Percentiles rank a stretch among this genome's conserved stretches.
Conservation (phyloP, 2,888 invertebrate species). For the Phalera bucephala region DNA sequence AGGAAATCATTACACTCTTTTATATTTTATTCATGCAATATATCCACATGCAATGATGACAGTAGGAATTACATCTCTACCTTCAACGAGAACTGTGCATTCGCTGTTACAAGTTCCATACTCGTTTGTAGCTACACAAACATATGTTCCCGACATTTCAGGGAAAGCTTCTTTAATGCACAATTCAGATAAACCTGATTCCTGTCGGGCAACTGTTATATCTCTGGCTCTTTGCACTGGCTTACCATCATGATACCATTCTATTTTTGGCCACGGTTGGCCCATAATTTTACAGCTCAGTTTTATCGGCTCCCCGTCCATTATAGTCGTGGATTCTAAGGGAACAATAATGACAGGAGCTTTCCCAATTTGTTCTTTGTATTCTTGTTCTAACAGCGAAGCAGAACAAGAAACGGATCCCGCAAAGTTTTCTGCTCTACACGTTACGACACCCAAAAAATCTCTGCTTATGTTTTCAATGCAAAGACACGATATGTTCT, state of each 20-base stretch:
- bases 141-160: constrained; percentile 94
- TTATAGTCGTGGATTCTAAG: constrained; percentile 88
- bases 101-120: constrained; percentile 92
- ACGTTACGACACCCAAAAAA: constrained; percentile 90
- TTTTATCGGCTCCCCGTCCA: constrained; percentile 94
- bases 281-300: constrained; percentile 89
- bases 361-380: constrained; percentile 56
- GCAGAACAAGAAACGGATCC: constrained; percentile 95
- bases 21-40: constrained; percentile 40
- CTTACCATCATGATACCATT: constrained; percentile 90
- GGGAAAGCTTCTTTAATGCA: constrained; percentile 94
- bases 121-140: constrained; percentile 91
- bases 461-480: constrained; percentile 88
- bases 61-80: constrained; percentile 75
- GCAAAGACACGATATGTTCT: constrained; percentile 90
- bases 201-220: constrained; percentile 88
- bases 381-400: constrained; percentile 85
- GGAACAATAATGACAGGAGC: constrained; percentile 90
- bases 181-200: constrained; percentile 90
- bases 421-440: constrained; percentile 94
- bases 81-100: constrained; percentile 91
- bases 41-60: constrained; percentile 45
- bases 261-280: constrained; percentile 90
- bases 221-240: constrained; percentile 90
- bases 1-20: constrained; percentile 20